A percentile compares a stretch with the other conserved stretches of the same genome.
Evolutionary conservation across 2,797 vertebrate species (phyloP).

Genomic region (Intellagama lesueurii): DNA sequence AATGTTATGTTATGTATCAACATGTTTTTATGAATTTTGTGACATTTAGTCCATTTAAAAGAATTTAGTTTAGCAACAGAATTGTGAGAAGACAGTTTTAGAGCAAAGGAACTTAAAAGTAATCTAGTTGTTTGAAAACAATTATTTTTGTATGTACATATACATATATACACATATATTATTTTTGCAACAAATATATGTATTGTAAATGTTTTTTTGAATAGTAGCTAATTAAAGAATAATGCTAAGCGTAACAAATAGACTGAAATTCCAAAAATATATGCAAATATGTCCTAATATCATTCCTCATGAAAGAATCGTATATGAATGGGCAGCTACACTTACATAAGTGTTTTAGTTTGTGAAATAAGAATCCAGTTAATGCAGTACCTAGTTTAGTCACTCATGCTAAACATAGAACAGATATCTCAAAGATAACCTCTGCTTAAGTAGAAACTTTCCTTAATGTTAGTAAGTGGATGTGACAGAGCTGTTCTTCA

Average conservation of each 20-base stretch:
- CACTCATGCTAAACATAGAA: constrained; percentile 19
- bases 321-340: neutral
- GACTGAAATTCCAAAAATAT: neutral
- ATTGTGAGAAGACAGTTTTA: neutral
- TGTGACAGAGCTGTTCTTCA: neutral
- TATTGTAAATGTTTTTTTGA: neutral
- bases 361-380: constrained; percentile 34
- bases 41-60: neutral
- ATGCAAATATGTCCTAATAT: neutral
- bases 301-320: neutral
- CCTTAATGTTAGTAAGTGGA: constrained; percentile 2
- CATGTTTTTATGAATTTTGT: neutral
- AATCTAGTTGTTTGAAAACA: neutral
- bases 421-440: constrained; percentile 1
- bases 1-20: neutral
- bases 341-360: constrained; percentile 8
- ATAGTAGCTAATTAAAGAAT: neutral
- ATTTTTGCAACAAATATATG: neutral
- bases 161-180: neutral
- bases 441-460: constrained; percentile 8
- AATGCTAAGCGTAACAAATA: neutral
- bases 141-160: neutral
- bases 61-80: neutral
- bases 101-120: neutral
- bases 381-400: neutral